These are phyloP conservation scores for Coelopa pilipes DNA, from an alignment of 2,888 invertebrate species.

Conservation along the genomic window DNA sequence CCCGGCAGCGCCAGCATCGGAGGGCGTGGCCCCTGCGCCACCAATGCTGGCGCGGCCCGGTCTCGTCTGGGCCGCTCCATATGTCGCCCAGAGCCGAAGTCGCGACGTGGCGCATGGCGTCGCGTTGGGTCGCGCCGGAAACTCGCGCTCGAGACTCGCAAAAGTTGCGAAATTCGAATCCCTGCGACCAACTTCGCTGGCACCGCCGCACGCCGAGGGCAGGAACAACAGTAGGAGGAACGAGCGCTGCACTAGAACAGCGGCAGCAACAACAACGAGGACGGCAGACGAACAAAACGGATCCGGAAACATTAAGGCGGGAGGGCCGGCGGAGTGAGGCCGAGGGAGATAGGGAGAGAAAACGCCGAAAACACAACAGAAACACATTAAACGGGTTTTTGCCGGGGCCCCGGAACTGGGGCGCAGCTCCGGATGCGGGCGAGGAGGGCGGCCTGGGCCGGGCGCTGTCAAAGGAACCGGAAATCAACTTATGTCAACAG, in stretches of 20 bases:
- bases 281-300: constrained; percentile 18
- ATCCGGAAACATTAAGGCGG: constrained; percentile 21
- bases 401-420: constrained; percentile 37
- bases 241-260: no score
- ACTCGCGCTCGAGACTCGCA: neutral
- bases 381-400: constrained; percentile 42
- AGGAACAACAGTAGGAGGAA: no score
- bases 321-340: no score
- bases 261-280: no score
- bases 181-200: no score
- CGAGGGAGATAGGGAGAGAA: neutral
- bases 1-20: neutral
- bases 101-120: neutral
- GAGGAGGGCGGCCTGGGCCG: neutral
- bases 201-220: no score
- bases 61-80: neutral
- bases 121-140: constrained; percentile 11
- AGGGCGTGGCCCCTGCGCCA: neutral
- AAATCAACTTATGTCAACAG: constrained; percentile 57
- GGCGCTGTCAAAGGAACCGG: constrained; percentile 35
- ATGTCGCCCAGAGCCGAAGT: neutral
- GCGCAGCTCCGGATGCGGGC: constrained; percentile 28
- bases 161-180: no score
- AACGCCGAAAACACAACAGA: constrained; percentile 38
- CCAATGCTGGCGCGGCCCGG: neutral